Evolutionary conservation across 2,113 vertebrate genomes (phyloP), one percentile per base, ranked within the genome.

Genomic region (Galeopterus variegatus): DNA sequence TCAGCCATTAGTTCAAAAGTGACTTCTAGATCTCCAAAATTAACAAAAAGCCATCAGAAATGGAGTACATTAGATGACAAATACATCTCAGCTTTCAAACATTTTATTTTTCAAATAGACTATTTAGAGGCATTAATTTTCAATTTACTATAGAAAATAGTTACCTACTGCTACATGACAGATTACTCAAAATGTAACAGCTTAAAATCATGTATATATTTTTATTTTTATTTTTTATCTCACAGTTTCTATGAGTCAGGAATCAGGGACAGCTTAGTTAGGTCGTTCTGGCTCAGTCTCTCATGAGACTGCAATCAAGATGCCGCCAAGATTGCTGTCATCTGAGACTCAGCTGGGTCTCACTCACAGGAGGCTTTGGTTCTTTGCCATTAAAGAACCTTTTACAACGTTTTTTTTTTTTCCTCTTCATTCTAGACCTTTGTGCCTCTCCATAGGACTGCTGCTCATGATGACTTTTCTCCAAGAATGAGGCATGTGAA

Each of bases 21-120:
- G 62, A 79, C 12, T 88, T 87, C 6, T 12, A 60, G 18, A 83
- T 95, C 64, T 95, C 87, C 26, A 72, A 84, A 95, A 90, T 93
- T 86, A 81, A 86, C 36, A 48, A n/a, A 81, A 50, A 90, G 5
- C 11, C 41, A 54, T 67, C 23, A 60, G 84, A 94, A 8, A 67
- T 69, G 33, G 65, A 90, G 77, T 85, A 87, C 6, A 67, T 64
- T 36, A 83, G 10, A 88, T 41, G 28, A 65, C 5, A 93, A 73
- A 81, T 56, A 56, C 0, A 23, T 14, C 18, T 79, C 17, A 82
- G 23, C 33, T 87, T 93, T 31, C 48, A 26, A 77, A 36, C 31
- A 67, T 64, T 93, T 76, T 89, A 90, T 33, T 93, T 90, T 83
- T 17, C 76, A 82, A 65, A 64, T 26, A 50, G 48, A 48, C 28